Evolutionary conservation across 2,888 invertebrate genomes (phyloP).

Genomic region (Catonia carolina): DNA sequence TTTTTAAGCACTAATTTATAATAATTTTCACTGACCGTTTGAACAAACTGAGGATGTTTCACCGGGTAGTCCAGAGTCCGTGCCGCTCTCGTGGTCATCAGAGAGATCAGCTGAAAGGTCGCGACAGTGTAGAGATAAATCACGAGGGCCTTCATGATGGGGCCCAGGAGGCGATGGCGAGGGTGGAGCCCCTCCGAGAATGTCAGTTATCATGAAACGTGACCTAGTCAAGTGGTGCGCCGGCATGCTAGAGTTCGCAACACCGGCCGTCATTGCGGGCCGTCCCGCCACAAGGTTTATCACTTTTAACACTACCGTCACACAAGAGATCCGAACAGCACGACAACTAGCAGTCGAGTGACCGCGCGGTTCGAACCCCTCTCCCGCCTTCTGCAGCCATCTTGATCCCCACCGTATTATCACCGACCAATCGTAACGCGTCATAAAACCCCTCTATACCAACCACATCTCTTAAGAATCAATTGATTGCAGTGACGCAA

Average conservation of each 20-base stretch:
- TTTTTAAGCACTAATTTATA: no score
- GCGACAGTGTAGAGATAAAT: constrained; percentile 47
- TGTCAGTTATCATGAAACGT: constrained; percentile 86
- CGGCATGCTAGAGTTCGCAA: constrained; percentile 45
- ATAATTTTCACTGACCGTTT: constrained; percentile 45
- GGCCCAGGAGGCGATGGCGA: constrained; percentile 46
- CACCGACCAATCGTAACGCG: no score
- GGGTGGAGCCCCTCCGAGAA: constrained; percentile 54
- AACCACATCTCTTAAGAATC: no score
- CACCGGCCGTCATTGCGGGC: constrained; percentile 47
- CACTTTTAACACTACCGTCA: no score
- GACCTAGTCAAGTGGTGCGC: constrained; percentile 54
- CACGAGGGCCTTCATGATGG: constrained; percentile 42
- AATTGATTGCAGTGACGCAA: no score
- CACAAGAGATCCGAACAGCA: no score
- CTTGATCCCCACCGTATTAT: no score
- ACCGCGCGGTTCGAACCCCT: no score
- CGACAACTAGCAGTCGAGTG: no score
- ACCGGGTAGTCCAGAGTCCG: constrained; percentile 49
- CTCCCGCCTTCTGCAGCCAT: no score
- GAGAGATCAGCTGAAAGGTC: constrained; percentile 45
- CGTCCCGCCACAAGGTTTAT: constrained; percentile 40
- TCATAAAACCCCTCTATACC: no score
- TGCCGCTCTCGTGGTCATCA: constrained; percentile 51
- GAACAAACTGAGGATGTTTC: constrained; percentile 50